Evolutionary conservation across 2,888 invertebrate species (phyloP), one percentile per base, ranked within the genome.

Genomic region (Ochropleura leucogaster): DNA sequence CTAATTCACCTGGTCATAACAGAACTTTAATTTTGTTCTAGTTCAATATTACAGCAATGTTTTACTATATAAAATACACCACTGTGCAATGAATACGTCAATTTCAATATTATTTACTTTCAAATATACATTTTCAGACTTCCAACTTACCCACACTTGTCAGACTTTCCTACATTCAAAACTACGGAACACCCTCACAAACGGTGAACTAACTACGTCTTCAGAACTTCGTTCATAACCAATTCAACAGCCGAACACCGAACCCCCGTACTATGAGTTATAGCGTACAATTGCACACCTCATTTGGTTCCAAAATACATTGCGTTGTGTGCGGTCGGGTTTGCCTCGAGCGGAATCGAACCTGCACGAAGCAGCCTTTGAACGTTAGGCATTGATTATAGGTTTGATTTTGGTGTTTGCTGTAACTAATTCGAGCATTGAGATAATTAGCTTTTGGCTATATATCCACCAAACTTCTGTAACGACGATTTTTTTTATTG

Each of bases 281-380:
- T 65, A 71, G 60, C 66, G 66, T 74, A 72, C 76, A 79, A 82
- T 80, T 77, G 79, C 78, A 80, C 80, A 74, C 68, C 86, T 88
- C 89, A 89, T 89, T 89, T 90, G 89, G 82, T 85, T 87, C 86
- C 83, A 82, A 87, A 87, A 89, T 89, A 68, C 82, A 77, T 69
- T 76, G 76, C 76, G 77, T 85, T 86, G 67, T 77, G 68, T 72
- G 77, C 68, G 74, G 75, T 65, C 47, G 72, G 59, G 64, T 68
- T 59, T 53, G 85, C 80, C 73, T 65, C 40, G 16, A 65, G 72
- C 78, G 51, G 68, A 63, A 68, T 75, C 59, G 81, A 75, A 85
- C 66, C 76, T 82, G 75, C 70, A 67, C 46, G 8, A 62, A 30
- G 49, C 74, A 59, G 53, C 74, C 80, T 84, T 79, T 79, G 81